Evolutionary conservation across 2,797 vertebrate genomes (phyloP).

Genomic region (Lepilemur ruficaudatus): DNA sequence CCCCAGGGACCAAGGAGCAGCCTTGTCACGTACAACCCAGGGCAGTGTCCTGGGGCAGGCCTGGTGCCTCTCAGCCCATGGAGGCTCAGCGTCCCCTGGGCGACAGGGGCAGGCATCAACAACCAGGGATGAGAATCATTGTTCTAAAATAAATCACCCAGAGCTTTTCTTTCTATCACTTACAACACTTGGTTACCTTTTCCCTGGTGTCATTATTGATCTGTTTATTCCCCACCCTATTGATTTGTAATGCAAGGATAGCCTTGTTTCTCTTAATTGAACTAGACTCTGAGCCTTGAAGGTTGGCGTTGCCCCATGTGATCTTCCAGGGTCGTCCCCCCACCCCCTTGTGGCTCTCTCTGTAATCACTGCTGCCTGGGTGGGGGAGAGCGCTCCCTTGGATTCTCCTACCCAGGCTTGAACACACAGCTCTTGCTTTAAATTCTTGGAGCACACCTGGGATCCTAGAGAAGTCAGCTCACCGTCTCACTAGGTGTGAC

Average conservation of each 20-base stretch:
- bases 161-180: not conserved
- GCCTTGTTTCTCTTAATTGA: not conserved
- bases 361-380: not conserved
- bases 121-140: not conserved
- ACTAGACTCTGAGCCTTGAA: not conserved
- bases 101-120: not conserved
- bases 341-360: not conserved
- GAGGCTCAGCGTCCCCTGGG: not conserved
- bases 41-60: not conserved
- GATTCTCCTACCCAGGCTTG: not conserved
- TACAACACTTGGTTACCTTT: too few relatives aligned
- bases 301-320: not conserved
- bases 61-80: accelerated
- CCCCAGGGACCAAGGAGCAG: not conserved
- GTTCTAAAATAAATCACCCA: not conserved
- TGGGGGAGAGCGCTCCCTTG: not conserved
- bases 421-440: not conserved
- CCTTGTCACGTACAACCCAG: not conserved
- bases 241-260: not conserved
- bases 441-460: not conserved
- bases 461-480: not conserved
- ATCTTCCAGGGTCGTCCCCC: not conserved
- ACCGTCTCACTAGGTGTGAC: too few relatives aligned
- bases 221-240: not conserved
- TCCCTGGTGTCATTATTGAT: not conserved